These are phyloP conservation scores for Lingula anatina DNA, from an alignment of 2,888 invertebrate genomes.

Conservation along the genomic window DNA sequence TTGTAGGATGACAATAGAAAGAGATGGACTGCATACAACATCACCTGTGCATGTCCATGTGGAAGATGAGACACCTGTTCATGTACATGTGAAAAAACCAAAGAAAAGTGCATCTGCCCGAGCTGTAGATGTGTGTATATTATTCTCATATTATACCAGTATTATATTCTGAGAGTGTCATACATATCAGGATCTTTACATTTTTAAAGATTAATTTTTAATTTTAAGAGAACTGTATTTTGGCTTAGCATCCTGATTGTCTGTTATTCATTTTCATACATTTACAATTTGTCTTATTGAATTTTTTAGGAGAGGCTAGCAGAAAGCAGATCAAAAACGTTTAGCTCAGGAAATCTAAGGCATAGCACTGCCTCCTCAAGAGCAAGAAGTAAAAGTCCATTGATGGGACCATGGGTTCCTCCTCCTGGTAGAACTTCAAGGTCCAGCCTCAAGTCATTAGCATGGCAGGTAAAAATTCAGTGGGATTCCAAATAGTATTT, in stretches of 20 bases:
- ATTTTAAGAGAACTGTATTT: no score
- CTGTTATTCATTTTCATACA: no score
- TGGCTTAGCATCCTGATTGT: no score
- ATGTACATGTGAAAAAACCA: conserved; percentile 43
- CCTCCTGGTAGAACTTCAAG: conserved; percentile 43
- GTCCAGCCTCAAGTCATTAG: no score
- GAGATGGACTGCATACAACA: conserved; percentile 27
- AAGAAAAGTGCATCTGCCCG: conserved; percentile 15
- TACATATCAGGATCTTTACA: background rate
- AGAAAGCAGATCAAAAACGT: background rate
- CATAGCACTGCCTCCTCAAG: background rate
- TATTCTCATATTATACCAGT: no score
- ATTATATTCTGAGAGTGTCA: background rate
- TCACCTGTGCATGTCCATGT: conserved; percentile 49
- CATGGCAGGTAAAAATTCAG: conserved; percentile 46
- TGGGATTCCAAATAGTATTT: no score
- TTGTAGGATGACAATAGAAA: conserved; percentile 27
- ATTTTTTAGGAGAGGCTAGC: background rate
- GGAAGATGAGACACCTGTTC: conserved; percentile 42
- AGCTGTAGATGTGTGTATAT: background rate
- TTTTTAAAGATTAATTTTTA: no score
- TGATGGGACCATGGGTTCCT: conserved; percentile 43
- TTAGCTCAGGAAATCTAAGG: background rate
- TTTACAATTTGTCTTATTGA: background rate
- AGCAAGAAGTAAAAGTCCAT: conserved; percentile 18